Conservation (phyloP, 2,888 invertebrate species). For the Orthosia gracilis region DNA sequence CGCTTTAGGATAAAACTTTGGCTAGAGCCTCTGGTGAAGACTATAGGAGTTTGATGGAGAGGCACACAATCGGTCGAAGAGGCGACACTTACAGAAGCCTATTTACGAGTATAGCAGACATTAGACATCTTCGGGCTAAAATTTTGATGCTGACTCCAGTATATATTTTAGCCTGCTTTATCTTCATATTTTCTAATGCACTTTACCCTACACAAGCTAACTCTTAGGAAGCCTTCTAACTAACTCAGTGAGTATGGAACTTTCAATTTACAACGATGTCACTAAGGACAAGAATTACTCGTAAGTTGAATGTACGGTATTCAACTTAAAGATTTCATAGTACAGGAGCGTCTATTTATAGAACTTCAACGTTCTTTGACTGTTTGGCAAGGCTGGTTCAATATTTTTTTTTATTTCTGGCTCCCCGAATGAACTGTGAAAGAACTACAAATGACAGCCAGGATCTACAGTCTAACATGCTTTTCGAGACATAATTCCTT, state of each 20-base stretch:
- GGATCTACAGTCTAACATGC: too few relatives aligned
- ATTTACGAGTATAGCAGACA: not conserved
- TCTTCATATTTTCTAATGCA: not conserved
- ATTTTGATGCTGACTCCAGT: not conserved
- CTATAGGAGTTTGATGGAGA: not conserved
- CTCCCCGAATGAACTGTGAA: too few relatives aligned
- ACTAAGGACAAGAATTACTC: conserved; percentile 7
- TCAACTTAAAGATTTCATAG: conserved; percentile 32
- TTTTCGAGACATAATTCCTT: too few relatives aligned
- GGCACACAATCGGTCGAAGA: not conserved
- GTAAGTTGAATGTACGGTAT: conserved; percentile 30
- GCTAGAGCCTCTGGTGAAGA: too few relatives aligned
- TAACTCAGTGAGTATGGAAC: conserved; percentile 10
- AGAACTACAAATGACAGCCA: too few relatives aligned
- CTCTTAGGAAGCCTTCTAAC: conserved; percentile 22
- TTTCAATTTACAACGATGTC: conserved; percentile 5
- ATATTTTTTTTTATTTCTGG: too few relatives aligned
- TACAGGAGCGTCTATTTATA: not conserved
- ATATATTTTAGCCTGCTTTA: not conserved
- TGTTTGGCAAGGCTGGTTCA: too few relatives aligned
- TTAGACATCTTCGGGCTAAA: not conserved
- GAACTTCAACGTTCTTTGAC: not conserved
- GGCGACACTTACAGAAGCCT: not conserved
- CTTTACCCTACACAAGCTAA: not conserved
- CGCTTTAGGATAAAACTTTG: too few relatives aligned